Conservation (phyloP, 2,888 invertebrate species). For the Sphaerophoria taeniata region DNA sequence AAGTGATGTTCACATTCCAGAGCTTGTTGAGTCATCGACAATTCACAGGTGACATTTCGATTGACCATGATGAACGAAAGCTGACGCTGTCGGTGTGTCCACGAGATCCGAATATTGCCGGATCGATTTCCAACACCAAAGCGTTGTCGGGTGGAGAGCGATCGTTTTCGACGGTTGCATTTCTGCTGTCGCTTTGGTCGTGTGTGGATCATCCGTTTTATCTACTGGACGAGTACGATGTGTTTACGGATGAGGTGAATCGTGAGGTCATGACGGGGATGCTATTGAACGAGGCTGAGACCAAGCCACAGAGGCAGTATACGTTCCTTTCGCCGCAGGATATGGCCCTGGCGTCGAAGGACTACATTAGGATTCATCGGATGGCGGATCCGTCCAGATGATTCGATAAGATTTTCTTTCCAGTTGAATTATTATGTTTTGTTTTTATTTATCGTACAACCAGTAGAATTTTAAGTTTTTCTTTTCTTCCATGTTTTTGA, state of each 20-base stretch:
- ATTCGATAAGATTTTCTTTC: background rate
- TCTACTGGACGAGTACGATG: slow-evolving; percentile 98
- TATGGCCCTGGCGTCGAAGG: slow-evolving; percentile 84
- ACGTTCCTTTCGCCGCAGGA: slow-evolving; percentile 96
- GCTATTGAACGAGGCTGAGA: slow-evolving; percentile 89
- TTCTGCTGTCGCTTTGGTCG: slow-evolving; percentile 96
- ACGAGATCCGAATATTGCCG: slow-evolving; percentile 83
- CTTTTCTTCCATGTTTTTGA: too few relatives aligned
- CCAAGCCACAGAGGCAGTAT: slow-evolving; percentile 89
- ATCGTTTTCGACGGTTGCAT: slow-evolving; percentile 97
- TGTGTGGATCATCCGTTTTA: slow-evolving; percentile 96
- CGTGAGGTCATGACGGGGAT: slow-evolving; percentile 91
- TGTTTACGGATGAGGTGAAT: slow-evolving; percentile 96
- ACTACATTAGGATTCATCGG: slow-evolving; percentile 85
- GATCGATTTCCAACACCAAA: slow-evolving; percentile 84
- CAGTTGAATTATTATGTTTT: too few relatives aligned
- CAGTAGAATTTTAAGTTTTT: too few relatives aligned
- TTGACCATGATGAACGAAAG: slow-evolving; percentile 82
- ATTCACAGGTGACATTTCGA: slow-evolving; percentile 78
- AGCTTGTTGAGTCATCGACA: slow-evolving; percentile 78
- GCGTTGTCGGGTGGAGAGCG: slow-evolving; percentile 97
- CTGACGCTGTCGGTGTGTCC: slow-evolving; percentile 85
- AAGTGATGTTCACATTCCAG: slow-evolving; percentile 82
- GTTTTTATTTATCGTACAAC: too few relatives aligned
- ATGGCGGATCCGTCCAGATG: background rate